phyloP scores from a whole-genome alignment of 2,797 vertebrate genomes.

The Xyrichtys novacula region DNA sequence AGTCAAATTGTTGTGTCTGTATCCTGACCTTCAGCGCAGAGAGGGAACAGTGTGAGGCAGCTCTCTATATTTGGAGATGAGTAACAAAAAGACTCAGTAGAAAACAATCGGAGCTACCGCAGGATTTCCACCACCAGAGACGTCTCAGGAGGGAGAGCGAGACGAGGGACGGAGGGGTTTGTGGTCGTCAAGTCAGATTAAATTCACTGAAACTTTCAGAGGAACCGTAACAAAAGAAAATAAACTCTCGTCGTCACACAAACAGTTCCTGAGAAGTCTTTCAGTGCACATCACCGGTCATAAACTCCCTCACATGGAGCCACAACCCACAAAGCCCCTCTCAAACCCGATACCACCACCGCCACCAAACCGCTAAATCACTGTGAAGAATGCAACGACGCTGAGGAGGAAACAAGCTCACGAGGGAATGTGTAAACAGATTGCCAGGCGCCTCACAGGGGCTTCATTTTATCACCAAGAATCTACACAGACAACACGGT shows the following conservation, averaged over 20 bases:
- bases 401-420: constrained; percentile 30
- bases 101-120: constrained; percentile 70
- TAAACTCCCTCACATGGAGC: constrained; percentile 19
- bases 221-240: constrained; percentile 25
- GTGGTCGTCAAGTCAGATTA: constrained; percentile 19
- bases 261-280: constrained; percentile 8
- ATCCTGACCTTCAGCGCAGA: constrained; percentile 55
- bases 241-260: constrained; percentile 31
- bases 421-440: constrained; percentile 40
- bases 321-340: constrained; percentile 38
- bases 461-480: constrained; percentile 31
- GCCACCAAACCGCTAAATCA: constrained; percentile 35
- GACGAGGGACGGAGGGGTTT: constrained; percentile 24
- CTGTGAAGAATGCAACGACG: constrained; percentile 26
- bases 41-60: constrained; percentile 52
- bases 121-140: constrained; percentile 81
- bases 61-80: constrained; percentile 64
- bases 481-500: constrained; percentile 39
- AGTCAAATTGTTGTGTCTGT: constrained; percentile 62
- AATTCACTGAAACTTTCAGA: constrained; percentile 4
- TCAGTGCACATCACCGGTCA: constrained; percentile 25
- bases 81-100: constrained; percentile 49
- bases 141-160: constrained; percentile 31
- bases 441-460: constrained; percentile 28
- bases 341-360: constrained; percentile 35